phyloP scores from a whole-genome alignment of 2,113 vertebrate genomes.

The Perca schrenkii region DNA sequence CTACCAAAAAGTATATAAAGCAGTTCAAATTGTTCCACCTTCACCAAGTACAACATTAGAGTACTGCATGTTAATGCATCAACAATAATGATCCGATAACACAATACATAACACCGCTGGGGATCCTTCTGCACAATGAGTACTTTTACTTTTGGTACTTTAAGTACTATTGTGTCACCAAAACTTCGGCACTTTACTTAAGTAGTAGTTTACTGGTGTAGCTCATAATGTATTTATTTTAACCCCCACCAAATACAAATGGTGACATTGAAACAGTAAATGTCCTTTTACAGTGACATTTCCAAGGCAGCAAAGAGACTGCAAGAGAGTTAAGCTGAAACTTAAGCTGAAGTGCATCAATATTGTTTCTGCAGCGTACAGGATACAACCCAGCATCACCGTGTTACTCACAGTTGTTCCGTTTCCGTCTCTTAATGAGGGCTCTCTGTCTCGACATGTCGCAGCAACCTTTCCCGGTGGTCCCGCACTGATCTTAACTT shows the following conservation, averaged over 20 bases:
- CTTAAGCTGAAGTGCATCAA: neutral
- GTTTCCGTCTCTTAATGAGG: slow-evolving; percentile 64
- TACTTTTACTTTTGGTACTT: neutral
- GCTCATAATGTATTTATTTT: neutral
- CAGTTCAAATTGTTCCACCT: neutral
- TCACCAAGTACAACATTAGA: neutral
- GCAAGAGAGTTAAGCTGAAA: too few species aligned
- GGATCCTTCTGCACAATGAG: neutral
- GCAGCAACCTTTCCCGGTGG: slow-evolving; percentile 81
- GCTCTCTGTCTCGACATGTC: slow-evolving; percentile 75
- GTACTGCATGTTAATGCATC: neutral
- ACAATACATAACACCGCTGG: neutral
- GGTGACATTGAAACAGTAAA: neutral
- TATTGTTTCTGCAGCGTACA: slow-evolving; percentile 4
- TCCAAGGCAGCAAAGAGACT: neutral
- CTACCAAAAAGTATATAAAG: neutral
- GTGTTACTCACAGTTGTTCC: neutral
- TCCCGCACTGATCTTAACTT: slow-evolving; percentile 79
- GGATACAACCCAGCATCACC: slow-evolving; percentile 26
- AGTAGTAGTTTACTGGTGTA: neutral
- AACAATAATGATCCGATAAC: neutral
- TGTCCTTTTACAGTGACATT: neutral
- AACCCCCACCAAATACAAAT: neutral
- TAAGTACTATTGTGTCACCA: neutral
- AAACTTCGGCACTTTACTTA: neutral